Evolutionary conservation across 2,797 vertebrate species (phyloP), one percentile per base, ranked within the genome.

Genomic region (Microchirus variegatus): DNA sequence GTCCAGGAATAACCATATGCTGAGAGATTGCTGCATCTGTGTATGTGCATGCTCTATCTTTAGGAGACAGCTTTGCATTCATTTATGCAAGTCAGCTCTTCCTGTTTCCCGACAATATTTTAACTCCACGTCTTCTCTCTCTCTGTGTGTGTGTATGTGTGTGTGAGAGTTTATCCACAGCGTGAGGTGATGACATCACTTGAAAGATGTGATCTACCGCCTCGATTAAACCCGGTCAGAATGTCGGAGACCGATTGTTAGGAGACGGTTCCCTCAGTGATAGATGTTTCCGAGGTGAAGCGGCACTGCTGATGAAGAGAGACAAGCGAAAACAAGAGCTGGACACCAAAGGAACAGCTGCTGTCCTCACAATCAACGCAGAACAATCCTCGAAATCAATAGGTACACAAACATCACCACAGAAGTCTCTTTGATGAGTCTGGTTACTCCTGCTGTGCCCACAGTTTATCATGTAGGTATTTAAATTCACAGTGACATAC

Each of bases 21-120:
- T 59, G 56, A 17, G 38, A 46, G 58, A 75, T 66, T 61, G 42
- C 43, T 67, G 61, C 19, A 43, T 75, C 40, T 63, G 59, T 66
- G 16, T n/a, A 5, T 61, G 63, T 68, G 45, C 49, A 58, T 8
- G 63, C 55, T 72, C 64, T 36, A 67, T 74, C 77, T 77, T 73
- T 41, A 22, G 67, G 54, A 71, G 77, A 72, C 65, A 70, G 70
- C 69, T 71, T 71, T 70, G 67, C 65, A 57, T 79, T 68, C 64
- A 56, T 54, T 74, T 73, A 66, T 70, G 70, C 72, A 73, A 71
- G 56, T 83, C 75, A 86, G 82, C 70, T 42, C 59, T 69, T 86
- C 70, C 46, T 45, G 56, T 74, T 77, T 69, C 69, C 36, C 45
- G 31, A 22, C 53, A 57, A 53, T 59, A n/a, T 15, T 58, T 78